Base-by-base conservation (phyloP, 2,113 vertebrate genomes). In the Colistium nudipinnis region DNA sequence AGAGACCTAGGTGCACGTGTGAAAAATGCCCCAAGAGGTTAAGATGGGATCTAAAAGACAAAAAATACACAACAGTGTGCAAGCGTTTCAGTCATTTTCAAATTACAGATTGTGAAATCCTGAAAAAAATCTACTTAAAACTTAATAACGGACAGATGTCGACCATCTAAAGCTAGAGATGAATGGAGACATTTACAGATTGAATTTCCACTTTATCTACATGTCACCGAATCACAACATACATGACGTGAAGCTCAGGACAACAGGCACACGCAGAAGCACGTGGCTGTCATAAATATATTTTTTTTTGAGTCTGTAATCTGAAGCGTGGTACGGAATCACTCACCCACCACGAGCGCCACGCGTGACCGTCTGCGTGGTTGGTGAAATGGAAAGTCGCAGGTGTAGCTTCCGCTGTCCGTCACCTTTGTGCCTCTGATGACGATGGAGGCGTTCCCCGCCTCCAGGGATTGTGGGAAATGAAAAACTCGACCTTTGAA, bases 291-390 rank as follows among this genome's bases (percentile, higher is more conserved):
- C 30, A 31, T 4, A 31, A 31, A 31, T 31, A 5, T 11, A 38
- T n/a, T 19, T n/a, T n/a, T n/a, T 20, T 11, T 41, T 53, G 27
- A 33, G n/a, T 56, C 39, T 67, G 30, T 57, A 8, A 57, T 60
- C 16, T 45, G 2, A 59, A 65, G 0, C 22, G 4, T 22, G 6
- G 20, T 0, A 0, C 31, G 1, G 0, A 4, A 27, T 0, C 10
- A 53, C 68, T 70, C n/a, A 70, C 57, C 48, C 13, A 70, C 47
- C 33, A 33, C 36, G 1, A 70, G 67, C 25, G 6, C 1, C 13
- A 70, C 7, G 35, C n/a, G 2, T 11, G 20, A 30, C 22, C 0
- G 4, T 60, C 3, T 0, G 0, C 0, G 0, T 12, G 0, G 51
- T 3, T 19, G 6, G 31, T 10, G 33, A 28, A 0, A 2, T 41